Evolutionary conservation across 2,888 invertebrate species (phyloP), one percentile per base, ranked within the genome.

Genomic region (Melieria crassipennis): DNA sequence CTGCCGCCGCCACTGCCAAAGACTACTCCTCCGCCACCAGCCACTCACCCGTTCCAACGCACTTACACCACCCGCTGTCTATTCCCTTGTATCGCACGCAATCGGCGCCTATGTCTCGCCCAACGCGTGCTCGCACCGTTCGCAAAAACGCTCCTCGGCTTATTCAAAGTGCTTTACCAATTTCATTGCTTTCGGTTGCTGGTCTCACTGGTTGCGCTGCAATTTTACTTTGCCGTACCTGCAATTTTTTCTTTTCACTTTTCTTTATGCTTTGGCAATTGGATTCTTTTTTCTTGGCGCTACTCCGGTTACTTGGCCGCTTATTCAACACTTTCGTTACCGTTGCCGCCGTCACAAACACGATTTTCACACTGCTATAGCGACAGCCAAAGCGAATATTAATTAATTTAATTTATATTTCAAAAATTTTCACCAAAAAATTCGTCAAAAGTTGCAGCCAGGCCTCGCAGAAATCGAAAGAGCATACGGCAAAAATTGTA

Each of bases 401-500:
- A 52, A 56, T 61, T 16, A 57, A 63, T 46, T 72, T 58, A 50
- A 57, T 4, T 52, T 69, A 57, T 57, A 62, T 64, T 63, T 56
- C 6, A 42, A 52, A 67, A 11, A 69, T 58, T 70, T 71, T 75
- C 43, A 69, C 62, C 30, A 57, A 45, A 71, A 72, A 56, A 60
- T 64, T 11, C 30, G 60, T 58, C 57, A 47, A 66, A 70, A 70
- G 57, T 63, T 46, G 58, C 55, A 57, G 61, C 65, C 30, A 55
- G 70, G 73, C 48, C 55, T 60, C 65, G 50, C 67, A 70, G 69
- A 69, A 66, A 65, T 60, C 65, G 60, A 70, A 58, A 50, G 46
- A 70, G 60, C 62, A 69, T 66, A 73, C 73, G 68, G 71, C 71
- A 61, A 70, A 73, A 73, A 50, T 47, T 61, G 52, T 62, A 61